Percentiles rank a stretch among this genome's conserved stretches.
Conservation (phyloP, 2,797 vertebrate genomes). For the Microctenopoma lineatum region DNA sequence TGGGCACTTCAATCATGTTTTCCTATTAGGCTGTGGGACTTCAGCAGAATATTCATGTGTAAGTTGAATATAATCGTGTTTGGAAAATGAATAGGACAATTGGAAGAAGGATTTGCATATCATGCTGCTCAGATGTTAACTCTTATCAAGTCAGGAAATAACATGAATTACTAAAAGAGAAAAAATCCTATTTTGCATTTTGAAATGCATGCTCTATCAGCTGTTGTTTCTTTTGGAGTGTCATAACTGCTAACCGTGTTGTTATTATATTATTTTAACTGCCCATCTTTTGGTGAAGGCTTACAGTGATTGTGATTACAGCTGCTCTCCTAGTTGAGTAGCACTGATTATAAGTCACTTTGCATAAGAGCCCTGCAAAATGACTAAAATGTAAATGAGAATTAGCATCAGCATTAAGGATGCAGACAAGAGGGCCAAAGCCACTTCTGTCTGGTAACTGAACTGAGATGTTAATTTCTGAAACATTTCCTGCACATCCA, state of each 20-base stretch:
- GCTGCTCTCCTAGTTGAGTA: constrained; percentile 38
- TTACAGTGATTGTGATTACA: constrained; percentile 49
- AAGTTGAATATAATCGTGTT: constrained; percentile 35
- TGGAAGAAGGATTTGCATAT: constrained; percentile 51
- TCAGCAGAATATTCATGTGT: constrained; percentile 45
- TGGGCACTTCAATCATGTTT: constrained; percentile 62
- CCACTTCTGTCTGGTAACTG: constrained; percentile 19
- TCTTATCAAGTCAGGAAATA: constrained; percentile 47
- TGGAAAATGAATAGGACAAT: constrained; percentile 46
- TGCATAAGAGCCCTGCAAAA: constrained; percentile 48
- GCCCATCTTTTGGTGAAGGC: constrained; percentile 41
- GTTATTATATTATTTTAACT: constrained; percentile 34
- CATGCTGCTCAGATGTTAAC: constrained; percentile 32
- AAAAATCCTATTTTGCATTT: constrained; percentile 34
- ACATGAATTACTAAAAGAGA: constrained; percentile 30
- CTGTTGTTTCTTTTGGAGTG: constrained; percentile 19
- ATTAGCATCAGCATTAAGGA: constrained; percentile 44
- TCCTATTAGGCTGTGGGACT: constrained; percentile 34
- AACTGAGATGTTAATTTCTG: constrained; percentile 32
- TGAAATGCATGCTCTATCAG: constrained; percentile 25
- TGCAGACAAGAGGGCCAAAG: constrained; percentile 28
- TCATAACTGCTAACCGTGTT: constrained; percentile 7
- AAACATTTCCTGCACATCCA: constrained; percentile 7
- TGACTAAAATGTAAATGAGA: constrained; percentile 56
- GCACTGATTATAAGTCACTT: constrained; percentile 51